A percentile compares a stretch with the other conserved stretches of the same genome.
Evolutionary conservation across 2,797 vertebrate species (phyloP).

Genomic region (Oreortyx pictus): DNA sequence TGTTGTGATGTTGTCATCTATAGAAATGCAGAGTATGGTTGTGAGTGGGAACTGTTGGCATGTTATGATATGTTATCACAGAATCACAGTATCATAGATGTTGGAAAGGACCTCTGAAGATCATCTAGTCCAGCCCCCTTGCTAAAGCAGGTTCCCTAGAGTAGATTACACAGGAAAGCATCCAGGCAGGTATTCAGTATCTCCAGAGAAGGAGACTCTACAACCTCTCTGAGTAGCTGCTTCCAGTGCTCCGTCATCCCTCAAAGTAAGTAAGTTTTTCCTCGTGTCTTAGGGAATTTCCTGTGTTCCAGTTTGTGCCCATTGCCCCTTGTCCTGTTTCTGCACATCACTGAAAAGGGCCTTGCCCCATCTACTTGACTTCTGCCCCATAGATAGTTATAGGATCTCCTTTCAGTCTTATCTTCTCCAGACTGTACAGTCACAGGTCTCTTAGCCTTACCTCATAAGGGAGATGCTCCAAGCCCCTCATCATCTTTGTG

Average conservation of each 20-base stretch:
- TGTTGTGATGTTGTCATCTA: background rate
- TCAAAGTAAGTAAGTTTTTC: background rate
- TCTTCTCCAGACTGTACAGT: background rate
- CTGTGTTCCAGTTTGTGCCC: background rate
- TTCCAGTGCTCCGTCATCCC: background rate
- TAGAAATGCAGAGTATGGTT: background rate
- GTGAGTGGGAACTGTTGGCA: background rate
- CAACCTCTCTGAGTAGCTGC: background rate
- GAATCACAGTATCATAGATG: background rate
- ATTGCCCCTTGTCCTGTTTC: background rate
- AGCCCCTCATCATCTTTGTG: background rate
- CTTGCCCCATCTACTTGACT: background rate
- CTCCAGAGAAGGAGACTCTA: background rate
- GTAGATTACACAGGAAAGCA: too few relatives aligned
- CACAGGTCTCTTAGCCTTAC: background rate
- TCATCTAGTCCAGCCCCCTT: too few relatives aligned
- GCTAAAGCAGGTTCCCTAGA: too few relatives aligned
- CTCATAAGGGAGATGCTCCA: background rate
- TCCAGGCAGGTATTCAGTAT: background rate
- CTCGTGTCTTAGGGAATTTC: background rate
- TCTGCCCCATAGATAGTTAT: background rate
- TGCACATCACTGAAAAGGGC: background rate
- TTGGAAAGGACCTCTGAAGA: background rate
- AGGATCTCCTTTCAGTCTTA: background rate
- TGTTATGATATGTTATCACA: background rate